A percentile compares a stretch with the other conserved stretches of the same genome.
Evolutionary conservation across 2,888 invertebrate species (phyloP).

Genomic region (Deroplatys truncata): DNA sequence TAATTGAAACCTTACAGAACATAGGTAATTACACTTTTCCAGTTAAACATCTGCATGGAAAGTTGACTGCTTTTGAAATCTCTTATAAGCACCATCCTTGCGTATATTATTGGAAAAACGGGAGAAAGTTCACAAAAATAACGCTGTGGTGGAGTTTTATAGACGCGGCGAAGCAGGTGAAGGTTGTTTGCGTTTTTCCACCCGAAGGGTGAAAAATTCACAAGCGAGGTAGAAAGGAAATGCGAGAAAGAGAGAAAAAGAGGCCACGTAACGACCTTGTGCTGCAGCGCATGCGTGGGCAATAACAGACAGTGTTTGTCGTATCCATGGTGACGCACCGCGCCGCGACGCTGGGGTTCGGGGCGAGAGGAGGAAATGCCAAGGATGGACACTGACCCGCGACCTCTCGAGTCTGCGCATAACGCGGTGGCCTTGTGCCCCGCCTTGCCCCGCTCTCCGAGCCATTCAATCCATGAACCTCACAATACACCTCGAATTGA

Average conservation of each 20-base stretch:
- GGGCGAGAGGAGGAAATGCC: slow-evolving; percentile 26
- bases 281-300: neutral
- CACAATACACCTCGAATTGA: neutral
- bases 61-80: too few species aligned
- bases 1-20: too few species aligned
- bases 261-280: neutral
- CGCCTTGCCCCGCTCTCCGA: neutral
- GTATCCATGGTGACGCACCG: slow-evolving; percentile 25
- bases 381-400: slow-evolving; percentile 31
- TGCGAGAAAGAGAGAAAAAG: neutral
- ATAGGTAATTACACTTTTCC: too few species aligned
- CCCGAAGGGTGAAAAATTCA: neutral
- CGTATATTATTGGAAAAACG: neutral
- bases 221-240: neutral
- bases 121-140: neutral
- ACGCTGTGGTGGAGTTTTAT: neutral
- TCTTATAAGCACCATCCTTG: too few species aligned
- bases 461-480: neutral
- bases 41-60: too few species aligned
- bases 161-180: neutral
- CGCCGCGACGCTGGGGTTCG: slow-evolving; percentile 24
- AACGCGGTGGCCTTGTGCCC: slow-evolving; percentile 8
- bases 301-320: neutral
- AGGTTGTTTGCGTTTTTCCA: neutral
- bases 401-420: slow-evolving; percentile 6